These are phyloP conservation scores for Amphipoea lucens DNA, from an alignment of 2,888 invertebrate genomes.

Conservation along the genomic window DNA sequence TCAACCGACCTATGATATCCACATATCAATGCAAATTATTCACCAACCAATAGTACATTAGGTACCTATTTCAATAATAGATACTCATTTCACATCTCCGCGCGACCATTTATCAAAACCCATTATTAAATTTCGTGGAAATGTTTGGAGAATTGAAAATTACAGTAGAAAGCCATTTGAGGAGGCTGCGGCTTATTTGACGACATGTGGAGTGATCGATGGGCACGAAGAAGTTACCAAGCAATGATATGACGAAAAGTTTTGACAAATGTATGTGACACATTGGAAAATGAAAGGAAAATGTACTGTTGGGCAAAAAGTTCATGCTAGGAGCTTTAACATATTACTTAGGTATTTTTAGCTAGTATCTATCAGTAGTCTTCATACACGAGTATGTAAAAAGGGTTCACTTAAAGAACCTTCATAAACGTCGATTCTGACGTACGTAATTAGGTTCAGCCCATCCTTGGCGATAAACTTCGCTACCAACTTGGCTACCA, in stretches of 20 bases:
- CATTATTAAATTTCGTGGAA: conserved; percentile 35
- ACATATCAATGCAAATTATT: background rate
- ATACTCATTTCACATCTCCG: conserved; percentile 1
- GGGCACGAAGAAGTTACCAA: background rate
- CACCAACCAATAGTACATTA: background rate
- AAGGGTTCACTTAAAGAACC: no score
- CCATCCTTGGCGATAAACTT: background rate
- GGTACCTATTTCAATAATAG: background rate
- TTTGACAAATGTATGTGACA: conserved; percentile 1
- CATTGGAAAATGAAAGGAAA: background rate
- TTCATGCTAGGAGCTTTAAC: no score
- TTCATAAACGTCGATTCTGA: background rate
- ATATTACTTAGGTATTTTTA: no score
- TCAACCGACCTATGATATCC: background rate
- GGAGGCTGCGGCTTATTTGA: conserved; percentile 29
- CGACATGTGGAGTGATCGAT: conserved; percentile 34
- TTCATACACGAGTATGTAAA: no score
- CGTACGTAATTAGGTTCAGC: no score
- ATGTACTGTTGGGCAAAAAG: background rate
- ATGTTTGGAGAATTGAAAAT: conserved; percentile 45
- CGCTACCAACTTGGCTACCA: background rate
- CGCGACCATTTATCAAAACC: conserved; percentile 17
- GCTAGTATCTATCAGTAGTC: no score
- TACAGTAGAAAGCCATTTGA: conserved; percentile 36
- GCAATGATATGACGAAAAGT: background rate